Evolutionary conservation across 2,113 vertebrate genomes (phyloP), one percentile per base, ranked within the genome.

Genomic region (Paedocypris sp.): DNA sequence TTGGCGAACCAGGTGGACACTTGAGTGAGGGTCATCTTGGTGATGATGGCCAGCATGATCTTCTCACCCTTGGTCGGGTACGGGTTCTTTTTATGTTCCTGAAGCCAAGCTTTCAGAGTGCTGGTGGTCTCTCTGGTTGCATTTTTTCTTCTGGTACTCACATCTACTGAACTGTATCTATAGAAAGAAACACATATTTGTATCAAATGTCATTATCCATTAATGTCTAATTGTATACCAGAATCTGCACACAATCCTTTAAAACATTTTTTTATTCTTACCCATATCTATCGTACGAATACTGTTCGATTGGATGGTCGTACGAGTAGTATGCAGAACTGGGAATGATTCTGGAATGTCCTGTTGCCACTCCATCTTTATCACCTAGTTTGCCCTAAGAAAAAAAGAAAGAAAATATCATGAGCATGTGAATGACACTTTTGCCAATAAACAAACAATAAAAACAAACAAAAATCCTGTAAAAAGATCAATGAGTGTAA

Each of bases 111-210:
- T 76, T 94, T 94, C 52, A 94, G 75, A 0, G 91, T 95, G 75
- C 89, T 93, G 18, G 94, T 98, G 6, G 93, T 98, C 79, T 98
- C 94, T 1, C 93, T 79, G 2, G 93, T 96, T 52, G 94, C 92
- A 3, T 98, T 98, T 74, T 97, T 97, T 38, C 93, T 87, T 18
- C 95, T 80, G 0, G 92, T 88, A 20, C 89, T 87, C 5, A 90
- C 83, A 26, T 97, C 94, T 69, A 92, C 84, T 25, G 89, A 83
- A 7, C 89, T 87, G 39, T 95, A 95, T 75, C 95, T 98, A 66
- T 71, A 4, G 13, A 61, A 16, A 50, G 52, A 26, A 23, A n/a
- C 19, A 3, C 65, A 1, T 20, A 5, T 11, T 26, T 16, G 4
- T 38, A 2, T 16, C 3, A 5, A 15, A 6, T 2, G 8, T 1